phyloP scores from a whole-genome alignment of 2,797 vertebrate species.

The Phalanger gymnotis region DNA sequence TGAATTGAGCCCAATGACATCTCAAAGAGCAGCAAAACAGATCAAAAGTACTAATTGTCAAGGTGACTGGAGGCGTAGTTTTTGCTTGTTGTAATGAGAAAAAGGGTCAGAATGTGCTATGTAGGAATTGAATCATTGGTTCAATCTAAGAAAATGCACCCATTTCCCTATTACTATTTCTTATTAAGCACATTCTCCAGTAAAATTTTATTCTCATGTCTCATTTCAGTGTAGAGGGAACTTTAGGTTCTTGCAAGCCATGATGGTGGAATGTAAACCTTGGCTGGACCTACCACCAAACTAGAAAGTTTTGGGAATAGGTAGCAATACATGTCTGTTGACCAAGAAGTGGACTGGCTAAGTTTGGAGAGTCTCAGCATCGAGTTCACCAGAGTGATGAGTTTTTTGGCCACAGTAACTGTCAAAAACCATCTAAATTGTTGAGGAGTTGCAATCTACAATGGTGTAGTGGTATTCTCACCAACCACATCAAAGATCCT shows the following conservation, averaged over 20 bases:
- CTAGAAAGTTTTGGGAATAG: background rate
- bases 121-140: conserved; percentile 19
- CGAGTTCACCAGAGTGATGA: background rate
- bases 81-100: conserved; percentile 49
- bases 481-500: too few species aligned
- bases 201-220: background rate
- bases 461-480: too few species aligned
- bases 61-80: conserved; percentile 15
- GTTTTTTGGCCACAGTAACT: background rate
- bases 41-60: conserved; percentile 12
- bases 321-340: background rate
- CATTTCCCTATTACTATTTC: background rate
- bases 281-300: background rate
- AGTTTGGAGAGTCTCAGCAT: background rate
- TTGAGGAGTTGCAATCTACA: too few species aligned
- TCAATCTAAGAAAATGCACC: conserved; percentile 15
- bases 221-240: background rate
- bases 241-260: background rate
- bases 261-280: background rate
- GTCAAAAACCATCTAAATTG: too few species aligned
- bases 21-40: conserved; percentile 46
- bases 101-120: conserved; percentile 20
- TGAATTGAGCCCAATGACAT: conserved; percentile 22
- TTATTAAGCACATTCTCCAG: conserved; percentile 14
- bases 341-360: background rate